phyloP scores from a whole-genome alignment of 2,113 vertebrate genomes.

The Sterrhoptilus dennistouni region DNA sequence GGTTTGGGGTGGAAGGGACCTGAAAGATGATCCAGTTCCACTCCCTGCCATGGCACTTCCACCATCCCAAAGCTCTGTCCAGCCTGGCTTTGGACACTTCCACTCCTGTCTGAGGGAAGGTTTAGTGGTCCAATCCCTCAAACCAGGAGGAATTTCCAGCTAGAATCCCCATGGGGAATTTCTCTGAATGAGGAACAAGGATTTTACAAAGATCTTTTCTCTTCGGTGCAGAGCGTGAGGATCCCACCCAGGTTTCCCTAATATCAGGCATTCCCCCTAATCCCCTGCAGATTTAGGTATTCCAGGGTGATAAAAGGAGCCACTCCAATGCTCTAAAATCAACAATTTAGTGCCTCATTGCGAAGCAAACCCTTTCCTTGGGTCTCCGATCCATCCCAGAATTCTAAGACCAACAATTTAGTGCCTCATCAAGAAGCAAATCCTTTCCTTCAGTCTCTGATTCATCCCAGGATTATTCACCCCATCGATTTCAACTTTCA shows the following conservation, averaged over 20 bases:
- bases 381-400: background rate
- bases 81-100: background rate
- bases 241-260: background rate
- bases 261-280: background rate
- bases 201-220: background rate
- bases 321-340: background rate
- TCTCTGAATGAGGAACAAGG: background rate
- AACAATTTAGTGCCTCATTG: accelerated
- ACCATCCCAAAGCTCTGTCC: background rate
- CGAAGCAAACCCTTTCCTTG: background rate
- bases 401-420: too few relatives aligned
- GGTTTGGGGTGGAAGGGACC: background rate
- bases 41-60: background rate
- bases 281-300: background rate
- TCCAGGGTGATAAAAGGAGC: background rate
- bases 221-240: background rate
- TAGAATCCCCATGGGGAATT: background rate
- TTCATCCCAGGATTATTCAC: background rate
- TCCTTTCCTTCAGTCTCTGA: accelerated
- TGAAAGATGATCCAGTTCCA: background rate
- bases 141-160: background rate
- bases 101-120: background rate
- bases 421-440: too few relatives aligned
- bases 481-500: background rate
- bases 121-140: background rate